Evolutionary conservation across 2,888 invertebrate species (phyloP).

Genomic region (Himalopsyche anomala): DNA sequence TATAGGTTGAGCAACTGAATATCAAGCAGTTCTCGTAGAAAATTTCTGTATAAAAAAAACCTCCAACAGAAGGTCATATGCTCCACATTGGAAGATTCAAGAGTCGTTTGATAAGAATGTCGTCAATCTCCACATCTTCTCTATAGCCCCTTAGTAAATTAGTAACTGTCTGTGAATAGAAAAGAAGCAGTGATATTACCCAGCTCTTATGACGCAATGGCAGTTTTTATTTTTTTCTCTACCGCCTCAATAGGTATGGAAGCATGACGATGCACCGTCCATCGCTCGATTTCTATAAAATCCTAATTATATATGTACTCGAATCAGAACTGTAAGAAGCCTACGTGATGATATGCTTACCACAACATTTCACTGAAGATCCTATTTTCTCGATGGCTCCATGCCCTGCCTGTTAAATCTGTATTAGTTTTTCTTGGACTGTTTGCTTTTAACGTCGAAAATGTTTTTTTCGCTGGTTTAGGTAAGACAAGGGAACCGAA

Average conservation of each 20-base stretch:
- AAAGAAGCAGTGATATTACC: neutral
- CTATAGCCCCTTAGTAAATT: too few relatives aligned
- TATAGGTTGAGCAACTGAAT: too few relatives aligned
- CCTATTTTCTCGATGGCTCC: too few relatives aligned
- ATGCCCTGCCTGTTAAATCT: neutral
- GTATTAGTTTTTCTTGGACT: neutral
- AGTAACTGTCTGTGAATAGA: neutral
- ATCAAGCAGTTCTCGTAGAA: too few relatives aligned
- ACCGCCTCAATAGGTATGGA: neutral
- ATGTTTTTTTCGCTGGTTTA: too few relatives aligned
- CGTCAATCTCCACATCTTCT: too few relatives aligned
- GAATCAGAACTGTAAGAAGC: neutral
- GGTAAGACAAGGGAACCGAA: too few relatives aligned
- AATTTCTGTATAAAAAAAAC: too few relatives aligned
- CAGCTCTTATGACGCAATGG: neutral
- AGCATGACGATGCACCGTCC: neutral
- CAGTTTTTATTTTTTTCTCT: neutral
- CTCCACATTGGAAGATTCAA: too few relatives aligned
- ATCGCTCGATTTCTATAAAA: neutral
- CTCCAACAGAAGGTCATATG: too few relatives aligned
- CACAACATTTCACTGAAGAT: neutral
- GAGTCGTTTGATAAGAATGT: too few relatives aligned
- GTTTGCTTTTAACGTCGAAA: neutral
- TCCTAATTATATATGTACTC: neutral
- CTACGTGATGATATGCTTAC: neutral